Percentiles rank a stretch among this genome's conserved stretches.
phyloP scores from a whole-genome alignment of 2,113 vertebrate species.

The Cyanoderma ruficeps region DNA sequence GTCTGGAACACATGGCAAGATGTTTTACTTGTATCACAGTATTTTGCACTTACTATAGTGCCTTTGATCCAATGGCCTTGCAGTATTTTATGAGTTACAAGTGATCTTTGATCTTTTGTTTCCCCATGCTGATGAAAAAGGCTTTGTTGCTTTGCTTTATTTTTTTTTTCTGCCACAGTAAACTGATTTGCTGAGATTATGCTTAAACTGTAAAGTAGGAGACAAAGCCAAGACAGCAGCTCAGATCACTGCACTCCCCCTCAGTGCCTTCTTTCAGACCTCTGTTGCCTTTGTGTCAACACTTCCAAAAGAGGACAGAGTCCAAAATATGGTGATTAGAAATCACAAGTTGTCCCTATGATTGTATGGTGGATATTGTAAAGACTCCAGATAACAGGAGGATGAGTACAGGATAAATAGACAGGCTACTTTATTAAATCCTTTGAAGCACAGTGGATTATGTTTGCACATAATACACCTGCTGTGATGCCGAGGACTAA shows the following conservation, averaged over 20 bases:
- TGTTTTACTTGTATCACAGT: not conserved
- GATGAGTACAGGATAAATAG: not conserved
- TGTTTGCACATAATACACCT: conserved; percentile 8
- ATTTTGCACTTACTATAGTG: not conserved
- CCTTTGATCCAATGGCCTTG: not conserved
- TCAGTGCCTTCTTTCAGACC: not conserved
- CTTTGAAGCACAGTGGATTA: conserved; percentile 17
- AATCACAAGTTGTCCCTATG: not conserved
- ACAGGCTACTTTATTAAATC: not conserved
- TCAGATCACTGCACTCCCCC: not conserved
- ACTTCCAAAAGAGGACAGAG: not conserved
- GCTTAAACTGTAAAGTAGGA: not conserved
- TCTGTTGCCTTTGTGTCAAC: not conserved
- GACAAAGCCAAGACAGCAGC: not conserved
- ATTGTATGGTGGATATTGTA: not conserved
- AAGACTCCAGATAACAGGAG: not conserved
- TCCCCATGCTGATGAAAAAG: not conserved
- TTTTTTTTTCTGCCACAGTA: not conserved
- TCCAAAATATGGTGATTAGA: not conserved
- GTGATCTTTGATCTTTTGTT: conserved; percentile 4
- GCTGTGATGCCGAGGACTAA: conserved; percentile 2
- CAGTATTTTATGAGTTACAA: conserved; percentile 1
- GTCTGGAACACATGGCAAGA: not conserved
- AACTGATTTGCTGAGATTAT: not conserved
- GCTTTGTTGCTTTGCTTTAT: not conserved